phyloP scores from a whole-genome alignment of 2,888 invertebrate genomes.

The Clanis bilineata region DNA sequence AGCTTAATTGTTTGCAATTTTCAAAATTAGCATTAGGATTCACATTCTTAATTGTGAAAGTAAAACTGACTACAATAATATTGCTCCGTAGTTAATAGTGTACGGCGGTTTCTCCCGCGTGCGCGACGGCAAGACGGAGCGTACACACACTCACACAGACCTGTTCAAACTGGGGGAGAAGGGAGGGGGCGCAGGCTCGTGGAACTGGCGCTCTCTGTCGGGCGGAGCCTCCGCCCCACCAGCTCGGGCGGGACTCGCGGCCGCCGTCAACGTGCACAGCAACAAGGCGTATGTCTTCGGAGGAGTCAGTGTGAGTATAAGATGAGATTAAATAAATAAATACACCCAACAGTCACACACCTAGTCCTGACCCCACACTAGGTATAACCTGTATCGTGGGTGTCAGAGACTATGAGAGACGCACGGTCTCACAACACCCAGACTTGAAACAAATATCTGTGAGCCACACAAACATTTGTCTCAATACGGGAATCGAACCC shows the following conservation, averaged over 20 bases:
- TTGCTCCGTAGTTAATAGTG: slow-evolving; percentile 52
- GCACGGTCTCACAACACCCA: too few relatives aligned
- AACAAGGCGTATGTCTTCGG: slow-evolving; percentile 91
- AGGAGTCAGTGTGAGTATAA: slow-evolving; percentile 86
- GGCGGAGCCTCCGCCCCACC: slow-evolving; percentile 82
- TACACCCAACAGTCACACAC: too few relatives aligned
- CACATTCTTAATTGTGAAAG: too few relatives aligned
- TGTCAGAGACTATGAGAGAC: too few relatives aligned
- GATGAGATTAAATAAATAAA: too few relatives aligned
- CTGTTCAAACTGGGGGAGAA: slow-evolving; percentile 53
- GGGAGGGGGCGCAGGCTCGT: slow-evolving; percentile 32
- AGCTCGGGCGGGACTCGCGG: slow-evolving; percentile 88
- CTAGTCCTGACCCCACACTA: too few relatives aligned
- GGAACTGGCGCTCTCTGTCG: slow-evolving; percentile 54
- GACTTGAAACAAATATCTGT: too few relatives aligned
- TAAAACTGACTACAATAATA: background rate
- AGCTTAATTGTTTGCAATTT: too few relatives aligned
- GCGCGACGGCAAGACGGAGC: slow-evolving; percentile 64
- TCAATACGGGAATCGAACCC: too few relatives aligned
- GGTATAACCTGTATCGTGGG: too few relatives aligned
- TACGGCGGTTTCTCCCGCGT: slow-evolving; percentile 76
- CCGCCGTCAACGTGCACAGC: slow-evolving; percentile 81
- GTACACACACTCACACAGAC: slow-evolving; percentile 69
- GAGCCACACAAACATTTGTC: too few relatives aligned
- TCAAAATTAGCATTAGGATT: too few relatives aligned